Evolutionary conservation across 2,888 invertebrate species (phyloP).

Genomic region (Caenorhabditis drosophilae): DNA sequence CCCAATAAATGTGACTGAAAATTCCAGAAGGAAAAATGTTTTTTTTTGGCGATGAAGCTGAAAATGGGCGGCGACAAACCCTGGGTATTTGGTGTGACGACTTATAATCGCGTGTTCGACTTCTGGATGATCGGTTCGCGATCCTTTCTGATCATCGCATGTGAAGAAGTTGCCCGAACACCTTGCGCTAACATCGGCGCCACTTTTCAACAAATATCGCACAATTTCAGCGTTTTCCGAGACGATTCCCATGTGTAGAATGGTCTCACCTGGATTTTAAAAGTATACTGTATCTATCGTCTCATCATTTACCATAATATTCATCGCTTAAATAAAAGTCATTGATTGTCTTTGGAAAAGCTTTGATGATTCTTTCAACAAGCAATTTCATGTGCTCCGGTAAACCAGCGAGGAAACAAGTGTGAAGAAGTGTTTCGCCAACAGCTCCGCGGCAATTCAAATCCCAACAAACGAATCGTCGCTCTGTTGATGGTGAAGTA

Average conservation of each 20-base stretch:
- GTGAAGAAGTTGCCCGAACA: conserved; percentile 93
- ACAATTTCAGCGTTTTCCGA: conserved; percentile 98
- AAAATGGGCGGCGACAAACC: no score
- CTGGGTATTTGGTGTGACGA: conserved; percentile 83
- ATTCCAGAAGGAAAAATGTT: no score
- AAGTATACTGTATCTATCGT: not conserved
- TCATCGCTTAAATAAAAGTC: conserved; percentile 65
- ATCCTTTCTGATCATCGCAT: conserved; percentile 91
- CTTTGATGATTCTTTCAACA: conserved; percentile 87
- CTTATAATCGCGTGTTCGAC: conserved; percentile 88
- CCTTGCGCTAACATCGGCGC: conserved; percentile 76
- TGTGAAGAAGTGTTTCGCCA: conserved; percentile 90
- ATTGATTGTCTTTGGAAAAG: conserved; percentile 89
- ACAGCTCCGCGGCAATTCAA: conserved; percentile 79
- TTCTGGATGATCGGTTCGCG: conserved; percentile 78
- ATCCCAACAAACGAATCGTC: conserved; percentile 61
- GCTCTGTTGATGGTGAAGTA: conserved; percentile 31
- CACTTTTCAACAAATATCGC: conserved; percentile 87
- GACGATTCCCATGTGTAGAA: conserved; percentile 91
- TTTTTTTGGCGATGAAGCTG: no score
- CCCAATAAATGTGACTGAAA: conserved; percentile 93
- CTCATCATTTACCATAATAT: conserved; percentile 51
- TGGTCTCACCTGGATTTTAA: conserved; percentile 52
- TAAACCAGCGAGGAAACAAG: conserved; percentile 75
- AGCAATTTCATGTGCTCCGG: conserved; percentile 74